Conservation (phyloP, 30 jellyfish, hydroid and myxozoan genomes). For the Nemopilema nomurai region DNA sequence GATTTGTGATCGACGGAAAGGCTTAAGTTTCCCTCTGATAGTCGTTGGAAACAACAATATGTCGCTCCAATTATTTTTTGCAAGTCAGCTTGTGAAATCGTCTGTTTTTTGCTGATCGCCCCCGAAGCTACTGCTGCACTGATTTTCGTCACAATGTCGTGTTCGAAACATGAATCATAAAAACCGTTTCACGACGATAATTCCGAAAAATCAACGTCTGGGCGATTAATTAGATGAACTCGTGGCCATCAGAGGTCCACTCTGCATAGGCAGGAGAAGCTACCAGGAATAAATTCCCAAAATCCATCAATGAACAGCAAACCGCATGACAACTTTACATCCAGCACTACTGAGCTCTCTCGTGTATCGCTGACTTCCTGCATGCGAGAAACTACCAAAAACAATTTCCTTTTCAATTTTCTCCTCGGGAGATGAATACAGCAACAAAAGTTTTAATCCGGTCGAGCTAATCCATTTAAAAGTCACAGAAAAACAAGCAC, state of each 20-base stretch:
- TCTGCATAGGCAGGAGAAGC: not conserved
- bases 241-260: not conserved
- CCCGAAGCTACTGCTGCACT: not conserved
- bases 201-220: not conserved
- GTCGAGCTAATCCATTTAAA: constrained; percentile 12
- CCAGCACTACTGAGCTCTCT: too few species aligned
- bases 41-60: not conserved
- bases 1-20: too few species aligned
- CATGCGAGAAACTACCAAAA: not conserved
- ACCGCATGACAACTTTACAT: not conserved
- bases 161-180: not conserved
- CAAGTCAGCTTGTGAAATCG: not conserved
- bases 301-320: not conserved
- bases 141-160: not conserved
- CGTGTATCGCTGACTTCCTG: not conserved
- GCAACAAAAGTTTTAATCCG: constrained; percentile 10
- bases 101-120: not conserved
- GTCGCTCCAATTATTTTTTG: not conserved
- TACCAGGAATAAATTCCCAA: not conserved
- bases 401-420: not conserved
- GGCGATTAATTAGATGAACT: not conserved
- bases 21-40: not conserved
- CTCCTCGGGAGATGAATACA: constrained; percentile 7
- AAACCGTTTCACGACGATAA: not conserved
- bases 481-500: constrained; percentile 7